Conservation (phyloP, 2,888 invertebrate genomes). For the Amphipoea lucens region DNA sequence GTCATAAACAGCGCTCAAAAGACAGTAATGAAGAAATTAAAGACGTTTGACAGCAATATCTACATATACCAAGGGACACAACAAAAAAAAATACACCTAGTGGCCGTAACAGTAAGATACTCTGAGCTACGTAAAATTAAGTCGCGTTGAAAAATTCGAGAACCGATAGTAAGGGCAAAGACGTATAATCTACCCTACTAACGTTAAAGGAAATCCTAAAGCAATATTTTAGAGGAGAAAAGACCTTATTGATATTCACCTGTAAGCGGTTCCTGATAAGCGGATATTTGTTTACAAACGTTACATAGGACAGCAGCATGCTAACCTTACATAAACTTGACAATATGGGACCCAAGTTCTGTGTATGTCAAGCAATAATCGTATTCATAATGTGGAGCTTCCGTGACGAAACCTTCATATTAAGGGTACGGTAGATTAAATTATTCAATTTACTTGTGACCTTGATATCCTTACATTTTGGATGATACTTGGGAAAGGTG, state of each 20-base stretch:
- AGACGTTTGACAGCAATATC: not conserved
- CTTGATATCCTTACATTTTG: constrained; percentile 36
- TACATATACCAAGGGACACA: not conserved
- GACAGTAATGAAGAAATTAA: constrained; percentile 1
- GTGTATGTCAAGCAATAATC: constrained; percentile 52
- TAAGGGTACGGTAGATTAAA: constrained; percentile 51
- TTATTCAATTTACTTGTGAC: constrained; percentile 50
- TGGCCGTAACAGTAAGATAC: not conserved
- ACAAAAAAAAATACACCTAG: not conserved
- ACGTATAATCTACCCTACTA: constrained; percentile 3
- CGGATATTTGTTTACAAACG: constrained; percentile 50
- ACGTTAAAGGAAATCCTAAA: constrained; percentile 30
- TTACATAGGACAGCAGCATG: constrained; percentile 47
- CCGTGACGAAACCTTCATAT: constrained; percentile 50
- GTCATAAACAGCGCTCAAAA: not conserved
- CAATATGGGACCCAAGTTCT: constrained; percentile 48
- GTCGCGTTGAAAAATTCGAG: not conserved
- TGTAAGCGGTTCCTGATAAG: constrained; percentile 29
- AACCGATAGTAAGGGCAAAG: constrained; percentile 8
- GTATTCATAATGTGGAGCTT: constrained; percentile 55
- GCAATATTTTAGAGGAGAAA: constrained; percentile 51
- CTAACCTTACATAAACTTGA: constrained; percentile 56
- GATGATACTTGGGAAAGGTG: constrained; percentile 36
- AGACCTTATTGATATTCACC: constrained; percentile 54
- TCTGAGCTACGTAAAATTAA: not conserved